These are phyloP conservation scores for Lamellibrachia satsuma DNA, from an alignment of 2,888 invertebrate species.

Conservation along the genomic window DNA sequence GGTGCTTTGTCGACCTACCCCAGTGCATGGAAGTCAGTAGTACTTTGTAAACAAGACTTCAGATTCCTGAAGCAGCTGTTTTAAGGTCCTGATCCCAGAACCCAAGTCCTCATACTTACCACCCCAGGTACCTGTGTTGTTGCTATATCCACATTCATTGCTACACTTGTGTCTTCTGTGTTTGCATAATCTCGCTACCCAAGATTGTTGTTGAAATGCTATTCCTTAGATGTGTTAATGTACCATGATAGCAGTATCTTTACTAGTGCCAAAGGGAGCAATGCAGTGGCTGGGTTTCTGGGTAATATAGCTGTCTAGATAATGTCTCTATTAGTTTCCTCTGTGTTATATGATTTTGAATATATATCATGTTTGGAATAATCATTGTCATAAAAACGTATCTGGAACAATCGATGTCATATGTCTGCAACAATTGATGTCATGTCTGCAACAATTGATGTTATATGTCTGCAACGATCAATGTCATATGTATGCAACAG, in stretches of 20 bases:
- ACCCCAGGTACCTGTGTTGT: not conserved
- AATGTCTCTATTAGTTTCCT: too few species aligned
- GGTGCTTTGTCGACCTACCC: not conserved
- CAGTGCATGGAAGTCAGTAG: too few species aligned
- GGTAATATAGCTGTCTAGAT: not conserved
- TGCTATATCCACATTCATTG: not conserved
- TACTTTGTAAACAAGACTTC: not conserved
- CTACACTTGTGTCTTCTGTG: not conserved
- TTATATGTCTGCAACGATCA: too few species aligned
- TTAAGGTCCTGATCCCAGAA: not conserved
- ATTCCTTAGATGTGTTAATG: not conserved
- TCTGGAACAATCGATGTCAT: too few species aligned
- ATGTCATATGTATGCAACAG: too few species aligned
- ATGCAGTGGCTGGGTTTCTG: not conserved
- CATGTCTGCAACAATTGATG: too few species aligned
- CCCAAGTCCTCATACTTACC: not conserved
- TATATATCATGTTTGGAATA: too few species aligned
- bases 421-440: too few species aligned
- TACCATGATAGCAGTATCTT: not conserved
- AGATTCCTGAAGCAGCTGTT: not conserved
- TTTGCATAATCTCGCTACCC: not conserved
- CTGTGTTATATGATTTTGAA: too few species aligned
- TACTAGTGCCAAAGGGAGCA: not conserved
- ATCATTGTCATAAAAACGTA: too few species aligned
- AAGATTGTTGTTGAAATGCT: not conserved